Evolutionary conservation across 2,797 vertebrate species (phyloP), one percentile per base, ranked within the genome.

Genomic region (Peromyscus aztecus): DNA sequence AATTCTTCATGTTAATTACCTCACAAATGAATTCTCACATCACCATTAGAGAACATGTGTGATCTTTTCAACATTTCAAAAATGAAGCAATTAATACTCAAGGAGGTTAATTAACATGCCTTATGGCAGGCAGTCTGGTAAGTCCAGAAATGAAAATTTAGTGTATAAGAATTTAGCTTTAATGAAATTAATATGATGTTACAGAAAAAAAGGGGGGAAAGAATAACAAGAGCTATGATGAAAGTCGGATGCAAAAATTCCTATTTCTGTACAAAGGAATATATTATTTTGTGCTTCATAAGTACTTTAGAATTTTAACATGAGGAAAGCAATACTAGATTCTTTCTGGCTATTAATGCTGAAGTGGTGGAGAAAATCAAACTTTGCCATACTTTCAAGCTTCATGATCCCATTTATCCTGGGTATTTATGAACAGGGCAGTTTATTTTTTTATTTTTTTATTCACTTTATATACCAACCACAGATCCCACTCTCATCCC

Each of bases 311-410:
- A 59, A 82, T 77, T 93, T 89, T 73, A 91, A 52, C 85, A 49
- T 49, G 31, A 91, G 10, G 63, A 40, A 75, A 85, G 78, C 88
- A 93, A 40, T 92, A 91, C 34, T 40, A 40, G 21, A 91, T 52
- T 93, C 21, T 95, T 91, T 96, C 21, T 46, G 43, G 61, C 83
- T 92, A 65, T 75, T 89, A 97, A 91, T 85, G 34, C 61, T 71
- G 19, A 92, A 16, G 46, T 77, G 8, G 73, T n/a, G 27, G 69
- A 63, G 92, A 83, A 0, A 0, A 95, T 96, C 52, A 81, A 73
- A 87, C 31, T 31, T 80, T 59, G 81, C 94, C 80, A 89, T 80
- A 94, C 80, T 96, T 91, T 96, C 46, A 97, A 73, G 84, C n/a
- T 87, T 94, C 83, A 63, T 43, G 91, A 90, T 43, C 86, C 2